A percentile compares a stretch with the other conserved stretches of the same genome.
phyloP scores from a whole-genome alignment of 2,797 vertebrate species.

The Anguilla obscura region DNA sequence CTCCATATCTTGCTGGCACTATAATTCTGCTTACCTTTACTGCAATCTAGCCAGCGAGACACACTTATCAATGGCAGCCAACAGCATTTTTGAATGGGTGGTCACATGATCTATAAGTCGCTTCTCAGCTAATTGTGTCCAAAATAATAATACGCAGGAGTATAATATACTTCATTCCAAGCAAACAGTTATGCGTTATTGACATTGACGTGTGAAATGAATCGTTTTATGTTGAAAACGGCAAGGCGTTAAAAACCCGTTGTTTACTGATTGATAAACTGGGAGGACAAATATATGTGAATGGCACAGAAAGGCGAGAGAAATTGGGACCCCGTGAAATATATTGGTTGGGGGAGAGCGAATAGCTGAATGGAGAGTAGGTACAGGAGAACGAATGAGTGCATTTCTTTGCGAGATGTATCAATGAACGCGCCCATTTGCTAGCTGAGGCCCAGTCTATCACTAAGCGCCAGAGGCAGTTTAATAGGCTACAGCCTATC shows the following conservation, averaged over 20 bases:
- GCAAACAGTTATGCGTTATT: background rate
- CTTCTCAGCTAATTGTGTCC: slow-evolving; percentile 19
- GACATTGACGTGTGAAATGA: background rate
- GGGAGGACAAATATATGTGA: slow-evolving; percentile 18
- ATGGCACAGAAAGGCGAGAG: background rate
- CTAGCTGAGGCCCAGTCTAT: slow-evolving; percentile 65
- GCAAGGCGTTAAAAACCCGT: background rate
- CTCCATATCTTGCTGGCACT: background rate
- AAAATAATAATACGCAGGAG: background rate
- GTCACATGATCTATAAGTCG: slow-evolving; percentile 51
- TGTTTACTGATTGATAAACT: background rate
- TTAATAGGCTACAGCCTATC: slow-evolving; percentile 32
- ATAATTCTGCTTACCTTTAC: slow-evolving; percentile 25
- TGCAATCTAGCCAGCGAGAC: slow-evolving; percentile 40
- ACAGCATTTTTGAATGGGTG: slow-evolving; percentile 47
- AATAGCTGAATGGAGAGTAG: slow-evolving; percentile 54
- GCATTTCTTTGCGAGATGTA: slow-evolving; percentile 71
- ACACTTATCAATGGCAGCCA: slow-evolving; percentile 50
- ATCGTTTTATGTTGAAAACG: background rate
- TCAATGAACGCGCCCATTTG: slow-evolving; percentile 77
- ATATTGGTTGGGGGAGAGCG: slow-evolving; percentile 45
- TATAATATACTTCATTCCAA: slow-evolving; percentile 2
- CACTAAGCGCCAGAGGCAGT: slow-evolving; percentile 42
- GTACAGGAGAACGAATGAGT: slow-evolving; percentile 54
- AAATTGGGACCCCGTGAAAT: slow-evolving; percentile 12